Percentiles rank a stretch among this genome's conserved stretches.
These are phyloP conservation scores for Mormoops blainvillei DNA, from an alignment of 2,113 vertebrate genomes.

Conservation along the genomic window DNA sequence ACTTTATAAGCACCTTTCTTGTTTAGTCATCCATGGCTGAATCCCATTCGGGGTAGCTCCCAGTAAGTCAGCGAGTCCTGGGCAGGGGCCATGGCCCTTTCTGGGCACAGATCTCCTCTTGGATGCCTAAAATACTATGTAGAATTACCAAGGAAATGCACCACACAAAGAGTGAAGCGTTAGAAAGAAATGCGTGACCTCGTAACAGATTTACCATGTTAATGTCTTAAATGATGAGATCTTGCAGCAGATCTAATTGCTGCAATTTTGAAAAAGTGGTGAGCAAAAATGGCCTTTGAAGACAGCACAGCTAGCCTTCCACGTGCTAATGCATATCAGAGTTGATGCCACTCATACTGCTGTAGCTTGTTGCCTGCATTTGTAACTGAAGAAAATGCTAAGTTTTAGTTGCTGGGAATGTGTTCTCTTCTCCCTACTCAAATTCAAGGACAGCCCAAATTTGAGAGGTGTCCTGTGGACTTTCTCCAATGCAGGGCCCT, in stretches of 20 bases:
- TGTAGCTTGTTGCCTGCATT: not conserved
- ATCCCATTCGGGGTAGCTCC: not conserved
- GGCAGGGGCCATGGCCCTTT: not conserved
- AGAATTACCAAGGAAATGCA: not conserved
- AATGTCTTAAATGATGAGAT: not conserved
- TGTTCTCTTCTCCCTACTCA: not conserved
- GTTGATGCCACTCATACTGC: not conserved
- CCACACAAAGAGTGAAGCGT: not conserved
- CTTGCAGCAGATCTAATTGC: not conserved
- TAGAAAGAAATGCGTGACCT: not conserved
- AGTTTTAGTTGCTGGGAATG: not conserved
- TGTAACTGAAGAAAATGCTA: not conserved
- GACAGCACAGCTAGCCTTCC: not conserved
- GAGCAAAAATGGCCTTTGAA: not conserved
- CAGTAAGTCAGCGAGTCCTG: not conserved
- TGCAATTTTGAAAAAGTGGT: not conserved
- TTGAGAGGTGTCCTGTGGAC: not conserved
- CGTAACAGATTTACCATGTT: not conserved
- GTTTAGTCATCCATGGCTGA: not conserved
- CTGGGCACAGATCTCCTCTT: not conserved
- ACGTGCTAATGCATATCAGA: not conserved
- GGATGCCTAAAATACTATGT: not conserved
- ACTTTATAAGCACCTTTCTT: not conserved
- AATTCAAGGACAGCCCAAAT: not conserved
- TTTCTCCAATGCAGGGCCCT: not conserved